Evolutionary conservation across 2,888 invertebrate species (phyloP).

Genomic region (Spilosoma lubricipeda): DNA sequence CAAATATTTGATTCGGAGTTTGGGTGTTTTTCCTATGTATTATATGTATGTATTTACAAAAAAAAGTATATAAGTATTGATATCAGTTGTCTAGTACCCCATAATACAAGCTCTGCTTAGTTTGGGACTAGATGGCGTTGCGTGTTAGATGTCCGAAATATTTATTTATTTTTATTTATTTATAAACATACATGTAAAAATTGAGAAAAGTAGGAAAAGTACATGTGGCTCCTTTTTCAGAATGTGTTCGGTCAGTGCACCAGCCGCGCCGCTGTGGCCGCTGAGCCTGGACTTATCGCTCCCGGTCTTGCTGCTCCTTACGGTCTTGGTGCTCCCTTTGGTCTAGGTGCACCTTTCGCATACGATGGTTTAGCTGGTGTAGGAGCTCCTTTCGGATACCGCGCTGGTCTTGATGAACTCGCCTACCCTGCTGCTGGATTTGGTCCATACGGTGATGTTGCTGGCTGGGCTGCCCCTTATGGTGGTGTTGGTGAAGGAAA

Average conservation of each 20-base stretch:
- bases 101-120: too few relatives aligned
- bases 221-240: not conserved
- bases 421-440: constrained; percentile 9
- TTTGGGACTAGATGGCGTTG: too few relatives aligned
- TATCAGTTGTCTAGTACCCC: too few relatives aligned
- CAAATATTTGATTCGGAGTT: too few relatives aligned
- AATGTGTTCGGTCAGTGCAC: constrained; percentile 13
- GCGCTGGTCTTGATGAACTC: constrained; percentile 23
- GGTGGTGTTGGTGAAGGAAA: constrained; percentile 52
- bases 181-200: too few relatives aligned
- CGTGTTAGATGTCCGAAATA: too few relatives aligned
- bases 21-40: too few relatives aligned
- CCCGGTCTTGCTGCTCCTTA: not conserved
- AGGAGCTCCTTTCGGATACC: constrained; percentile 25
- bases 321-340: constrained; percentile 4
- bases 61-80: too few relatives aligned
- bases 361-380: constrained; percentile 1
- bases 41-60: too few relatives aligned
- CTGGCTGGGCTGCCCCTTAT: constrained; percentile 21
- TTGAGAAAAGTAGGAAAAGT: too few relatives aligned
- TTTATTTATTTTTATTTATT: too few relatives aligned
- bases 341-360: constrained; percentile 4
- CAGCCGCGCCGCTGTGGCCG: constrained; percentile 46
- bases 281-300: constrained; percentile 31
- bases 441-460: not conserved